phyloP scores from a whole-genome alignment of 2,888 invertebrate species.

The Mactromeris polynyma region DNA sequence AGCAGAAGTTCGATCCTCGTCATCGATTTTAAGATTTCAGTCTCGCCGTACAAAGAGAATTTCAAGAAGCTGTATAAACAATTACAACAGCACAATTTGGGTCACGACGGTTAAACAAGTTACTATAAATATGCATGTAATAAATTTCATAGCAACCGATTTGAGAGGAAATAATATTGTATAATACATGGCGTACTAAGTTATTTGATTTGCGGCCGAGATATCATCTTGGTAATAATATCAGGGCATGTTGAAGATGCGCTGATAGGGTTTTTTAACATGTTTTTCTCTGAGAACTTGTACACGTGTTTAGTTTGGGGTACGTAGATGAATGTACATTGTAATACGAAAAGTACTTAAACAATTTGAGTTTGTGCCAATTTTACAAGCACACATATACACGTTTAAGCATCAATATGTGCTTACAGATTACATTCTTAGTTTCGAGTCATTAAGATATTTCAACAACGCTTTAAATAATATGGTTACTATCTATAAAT shows the following conservation, averaged over 20 bases:
- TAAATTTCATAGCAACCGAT: not conserved
- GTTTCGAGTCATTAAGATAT: not conserved
- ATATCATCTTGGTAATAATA: slow-evolving; percentile 1
- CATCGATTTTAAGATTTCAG: not conserved
- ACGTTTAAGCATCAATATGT: not conserved
- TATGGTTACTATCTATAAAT: not conserved
- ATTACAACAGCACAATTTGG: too few relatives aligned
- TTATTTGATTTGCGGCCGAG: not conserved
- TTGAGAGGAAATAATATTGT: not conserved
- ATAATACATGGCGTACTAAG: not conserved
- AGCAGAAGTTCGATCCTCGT: not conserved
- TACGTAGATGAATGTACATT: not conserved
- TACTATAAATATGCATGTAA: not conserved
- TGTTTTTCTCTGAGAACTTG: not conserved
- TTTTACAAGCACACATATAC: not conserved
- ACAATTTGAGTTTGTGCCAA: not conserved
- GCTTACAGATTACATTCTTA: slow-evolving; percentile 7
- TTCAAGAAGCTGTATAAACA: not conserved
- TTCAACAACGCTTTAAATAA: not conserved
- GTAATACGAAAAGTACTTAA: not conserved
- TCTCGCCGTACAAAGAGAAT: not conserved
- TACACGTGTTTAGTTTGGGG: slow-evolving; percentile 5
- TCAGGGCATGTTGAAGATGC: not conserved
- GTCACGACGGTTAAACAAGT: too few relatives aligned
- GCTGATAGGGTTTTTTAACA: not conserved